Percentiles rank a stretch among this genome's conserved stretches.
phyloP scores from a whole-genome alignment of 2,888 invertebrate genomes.

The Athalia cordata region DNA sequence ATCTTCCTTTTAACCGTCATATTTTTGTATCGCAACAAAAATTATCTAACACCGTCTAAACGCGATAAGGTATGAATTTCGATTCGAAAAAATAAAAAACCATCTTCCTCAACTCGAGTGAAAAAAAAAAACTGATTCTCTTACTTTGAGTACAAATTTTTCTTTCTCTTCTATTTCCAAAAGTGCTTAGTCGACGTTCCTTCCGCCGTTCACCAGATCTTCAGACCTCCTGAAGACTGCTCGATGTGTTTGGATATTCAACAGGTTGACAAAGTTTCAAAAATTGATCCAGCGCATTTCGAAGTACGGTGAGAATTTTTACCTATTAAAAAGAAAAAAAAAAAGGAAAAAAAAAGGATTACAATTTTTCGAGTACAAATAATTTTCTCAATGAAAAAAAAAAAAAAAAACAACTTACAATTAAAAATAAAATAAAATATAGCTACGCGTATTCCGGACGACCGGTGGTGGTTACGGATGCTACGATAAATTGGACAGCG shows the following conservation, averaged over 20 bases:
- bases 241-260: conserved; percentile 82
- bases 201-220: conserved; percentile 68
- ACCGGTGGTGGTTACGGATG: conserved; percentile 92
- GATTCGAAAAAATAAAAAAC: neutral
- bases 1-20: neutral
- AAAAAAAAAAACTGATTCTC: conserved; percentile 53
- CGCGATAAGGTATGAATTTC: conserved; percentile 21
- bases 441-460: conserved; percentile 83
- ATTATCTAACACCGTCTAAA: neutral
- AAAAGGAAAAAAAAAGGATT: too few species aligned
- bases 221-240: conserved; percentile 89
- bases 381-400: conserved; percentile 1
- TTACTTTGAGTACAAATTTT: conserved; percentile 2
- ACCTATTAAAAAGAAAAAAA: neutral
- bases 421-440: conserved; percentile 9
- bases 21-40: neutral
- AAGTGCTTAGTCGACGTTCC: conserved; percentile 66
- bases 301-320: conserved; percentile 76
- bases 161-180: conserved; percentile 19
- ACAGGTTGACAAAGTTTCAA: conserved; percentile 80
- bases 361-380: neutral
- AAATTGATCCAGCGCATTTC: conserved; percentile 82
- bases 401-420: neutral
- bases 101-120: neutral
- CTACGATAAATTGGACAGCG: conserved; percentile 88